Percentiles rank a stretch among this genome's conserved stretches.
Conservation (phyloP, 2,888 invertebrate genomes). For the Eurois occulta region DNA sequence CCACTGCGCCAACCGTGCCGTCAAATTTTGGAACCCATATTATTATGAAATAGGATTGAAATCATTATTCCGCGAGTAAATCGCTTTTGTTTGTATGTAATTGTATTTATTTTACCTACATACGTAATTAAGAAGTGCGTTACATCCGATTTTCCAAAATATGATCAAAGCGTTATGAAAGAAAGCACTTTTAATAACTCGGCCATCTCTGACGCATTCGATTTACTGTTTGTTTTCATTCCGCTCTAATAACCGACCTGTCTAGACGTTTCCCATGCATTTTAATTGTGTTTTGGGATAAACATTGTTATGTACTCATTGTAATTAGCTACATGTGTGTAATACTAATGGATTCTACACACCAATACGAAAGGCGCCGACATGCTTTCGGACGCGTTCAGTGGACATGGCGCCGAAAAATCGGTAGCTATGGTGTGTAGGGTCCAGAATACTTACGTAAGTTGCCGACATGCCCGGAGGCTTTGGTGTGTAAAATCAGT, state of each 20-base stretch:
- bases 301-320: conserved; percentile 4
- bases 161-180: conserved; percentile 19
- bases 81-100: not conserved
- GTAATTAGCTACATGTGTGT: not conserved
- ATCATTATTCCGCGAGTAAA: no score
- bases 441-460: not conserved
- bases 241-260: conserved; percentile 9
- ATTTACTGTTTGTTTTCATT: conserved; percentile 34
- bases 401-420: not conserved
- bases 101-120: not conserved
- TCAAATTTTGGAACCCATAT: not conserved
- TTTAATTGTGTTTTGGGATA: conserved; percentile 30
- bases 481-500: not conserved
- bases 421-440: not conserved
- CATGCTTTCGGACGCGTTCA: not conserved
- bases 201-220: conserved; percentile 49
- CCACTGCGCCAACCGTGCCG: not conserved
- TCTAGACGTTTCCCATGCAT: conserved; percentile 16
- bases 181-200: conserved; percentile 42
- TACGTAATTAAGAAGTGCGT: conserved; percentile 19
- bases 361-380: not conserved
- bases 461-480: not conserved
- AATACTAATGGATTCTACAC: not conserved
- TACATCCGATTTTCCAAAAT: conserved; percentile 2
- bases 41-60: not conserved